phyloP scores from a whole-genome alignment of 2,888 invertebrate species.

The Epinotia nisella region DNA sequence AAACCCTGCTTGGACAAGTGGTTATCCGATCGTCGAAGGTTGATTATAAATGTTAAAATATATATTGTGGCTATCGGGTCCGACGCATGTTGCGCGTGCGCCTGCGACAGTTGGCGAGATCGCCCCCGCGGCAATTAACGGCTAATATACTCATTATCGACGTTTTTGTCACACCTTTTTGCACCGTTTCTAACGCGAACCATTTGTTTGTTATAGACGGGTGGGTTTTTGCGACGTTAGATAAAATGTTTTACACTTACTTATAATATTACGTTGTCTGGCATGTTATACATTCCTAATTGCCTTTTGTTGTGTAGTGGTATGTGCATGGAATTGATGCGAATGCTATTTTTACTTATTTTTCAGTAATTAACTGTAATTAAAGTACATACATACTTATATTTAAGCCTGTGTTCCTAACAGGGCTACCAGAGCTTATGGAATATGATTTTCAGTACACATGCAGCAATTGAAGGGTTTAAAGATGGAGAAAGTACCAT shows the following conservation, averaged over 20 bases:
- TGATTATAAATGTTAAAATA: neutral
- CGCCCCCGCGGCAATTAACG: constrained; percentile 30
- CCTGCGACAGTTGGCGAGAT: constrained; percentile 38
- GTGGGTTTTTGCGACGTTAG: constrained; percentile 17
- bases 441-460: too few species aligned
- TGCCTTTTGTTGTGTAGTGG: neutral
- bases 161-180: constrained; percentile 39
- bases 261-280: neutral
- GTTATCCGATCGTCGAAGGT: neutral
- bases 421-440: too few species aligned
- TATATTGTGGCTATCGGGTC: constrained; percentile 18
- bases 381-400: neutral
- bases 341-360: neutral
- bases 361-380: neutral
- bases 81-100: constrained; percentile 21
- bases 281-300: constrained; percentile 13
- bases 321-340: constrained; percentile 1
- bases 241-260: constrained; percentile 10
- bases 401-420: too few species aligned
- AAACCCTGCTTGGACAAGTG: too few species aligned
- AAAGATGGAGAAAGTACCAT: too few species aligned
- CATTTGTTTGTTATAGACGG: constrained; percentile 32
- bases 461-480: too few species aligned
- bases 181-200: constrained; percentile 22
- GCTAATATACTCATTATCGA: constrained; percentile 38